Evolutionary conservation across 2,113 vertebrate species (phyloP).

Genomic region (Apteryx mantelli): DNA sequence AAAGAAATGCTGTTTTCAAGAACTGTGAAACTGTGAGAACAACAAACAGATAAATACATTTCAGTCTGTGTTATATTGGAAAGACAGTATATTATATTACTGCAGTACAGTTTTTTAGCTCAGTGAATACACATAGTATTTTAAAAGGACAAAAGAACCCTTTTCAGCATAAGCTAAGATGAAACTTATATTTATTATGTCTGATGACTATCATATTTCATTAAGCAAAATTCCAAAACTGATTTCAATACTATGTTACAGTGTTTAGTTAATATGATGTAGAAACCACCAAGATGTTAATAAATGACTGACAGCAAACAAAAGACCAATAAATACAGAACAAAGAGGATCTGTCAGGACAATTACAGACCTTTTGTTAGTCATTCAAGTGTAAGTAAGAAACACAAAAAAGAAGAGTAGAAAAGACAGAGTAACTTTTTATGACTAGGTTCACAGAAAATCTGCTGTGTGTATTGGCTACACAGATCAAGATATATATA

Average conservation of each 20-base stretch:
- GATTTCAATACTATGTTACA: neutral
- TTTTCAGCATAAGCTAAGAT: neutral
- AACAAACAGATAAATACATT: neutral
- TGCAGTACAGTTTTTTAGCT: neutral
- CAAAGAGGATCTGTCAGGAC: neutral
- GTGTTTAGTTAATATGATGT: neutral
- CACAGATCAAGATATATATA: neutral
- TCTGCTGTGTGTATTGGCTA: neutral
- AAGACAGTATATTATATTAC: neutral
- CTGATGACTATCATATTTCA: neutral
- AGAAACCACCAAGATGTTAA: neutral
- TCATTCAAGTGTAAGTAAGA: neutral
- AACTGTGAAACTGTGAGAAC: neutral
- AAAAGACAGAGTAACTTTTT: neutral
- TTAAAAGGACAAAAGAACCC: neutral
- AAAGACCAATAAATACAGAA: neutral
- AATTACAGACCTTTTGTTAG: neutral
- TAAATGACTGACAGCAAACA: neutral
- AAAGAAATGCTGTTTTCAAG: neutral
- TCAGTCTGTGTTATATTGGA: neutral
- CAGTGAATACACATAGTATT: neutral
- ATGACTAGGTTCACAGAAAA: fast-evolving
- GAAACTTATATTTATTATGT: neutral
- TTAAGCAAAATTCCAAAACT: neutral
- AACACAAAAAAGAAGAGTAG: neutral